Conservation (phyloP, 30 jellyfish, hydroid and myxozoan species). For the Clytia hemisphaerica region DNA sequence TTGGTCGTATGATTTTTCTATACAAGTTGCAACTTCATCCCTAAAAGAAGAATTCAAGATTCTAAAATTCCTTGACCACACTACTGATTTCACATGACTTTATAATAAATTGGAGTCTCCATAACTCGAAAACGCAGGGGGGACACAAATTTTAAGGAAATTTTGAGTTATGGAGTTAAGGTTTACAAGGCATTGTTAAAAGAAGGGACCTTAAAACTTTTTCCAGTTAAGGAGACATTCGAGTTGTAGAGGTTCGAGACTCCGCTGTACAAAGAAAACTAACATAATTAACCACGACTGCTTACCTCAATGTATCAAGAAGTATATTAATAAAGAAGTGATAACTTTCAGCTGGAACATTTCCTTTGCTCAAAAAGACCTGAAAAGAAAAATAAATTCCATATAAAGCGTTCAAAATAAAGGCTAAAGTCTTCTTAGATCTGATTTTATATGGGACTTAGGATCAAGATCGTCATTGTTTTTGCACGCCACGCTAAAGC, state of each 20-base stretch:
- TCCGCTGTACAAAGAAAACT: no score
- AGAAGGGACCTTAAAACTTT: no score
- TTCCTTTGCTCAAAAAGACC: conserved; percentile 94
- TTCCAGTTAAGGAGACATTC: no score
- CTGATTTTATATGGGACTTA: no score
- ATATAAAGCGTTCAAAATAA: no score
- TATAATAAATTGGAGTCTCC: neutral
- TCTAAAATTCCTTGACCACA: neutral
- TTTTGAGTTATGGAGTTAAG: no score
- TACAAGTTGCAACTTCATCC: conserved; percentile 97
- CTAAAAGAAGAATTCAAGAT: conserved; percentile 11
- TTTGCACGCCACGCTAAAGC: no score
- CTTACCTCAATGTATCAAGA: conserved; percentile 83
- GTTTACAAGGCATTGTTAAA: no score
- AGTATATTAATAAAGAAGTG: conserved; percentile 84
- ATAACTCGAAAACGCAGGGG: neutral
- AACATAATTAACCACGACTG: neutral
- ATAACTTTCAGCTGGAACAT: conserved; percentile 97
- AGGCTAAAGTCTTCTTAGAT: no score
- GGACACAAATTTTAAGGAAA: neutral
- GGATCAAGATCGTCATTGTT: no score
- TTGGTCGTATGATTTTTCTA: conserved; percentile 72
- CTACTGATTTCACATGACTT: neutral
- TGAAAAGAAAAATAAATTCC: conserved; percentile 9
- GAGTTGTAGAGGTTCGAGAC: no score